Evolutionary conservation across 2,797 vertebrate species (phyloP).

Genomic region (Pantherophis vulpinus): DNA sequence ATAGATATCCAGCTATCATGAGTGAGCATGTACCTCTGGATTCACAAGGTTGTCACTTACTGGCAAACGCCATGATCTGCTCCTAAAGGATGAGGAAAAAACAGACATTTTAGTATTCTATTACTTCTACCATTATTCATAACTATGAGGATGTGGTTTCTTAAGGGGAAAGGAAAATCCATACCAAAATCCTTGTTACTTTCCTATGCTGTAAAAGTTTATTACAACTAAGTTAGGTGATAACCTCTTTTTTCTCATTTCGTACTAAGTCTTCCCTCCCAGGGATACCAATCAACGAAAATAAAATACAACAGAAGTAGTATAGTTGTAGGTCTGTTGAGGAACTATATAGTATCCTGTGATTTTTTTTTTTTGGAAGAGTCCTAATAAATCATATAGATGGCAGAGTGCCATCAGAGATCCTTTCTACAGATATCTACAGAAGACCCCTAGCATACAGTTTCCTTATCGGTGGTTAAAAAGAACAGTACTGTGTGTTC

Average conservation of each 20-base stretch:
- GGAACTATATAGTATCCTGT: not conserved
- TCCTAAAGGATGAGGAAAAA: slow-evolving; percentile 77
- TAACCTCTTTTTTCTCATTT: not conserved
- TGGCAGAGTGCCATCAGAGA: not conserved
- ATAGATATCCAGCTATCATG: not conserved
- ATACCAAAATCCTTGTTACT: not conserved
- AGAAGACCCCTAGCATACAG: not conserved
- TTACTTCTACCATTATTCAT: not conserved
- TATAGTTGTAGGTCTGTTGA: not conserved
- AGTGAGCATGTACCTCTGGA: slow-evolving; percentile 11
- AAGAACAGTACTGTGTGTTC: not conserved
- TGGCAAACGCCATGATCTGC: slow-evolving; percentile 92
- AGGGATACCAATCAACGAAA: not conserved
- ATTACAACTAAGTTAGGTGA: not conserved
- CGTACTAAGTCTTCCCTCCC: not conserved
- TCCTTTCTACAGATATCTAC: not conserved
- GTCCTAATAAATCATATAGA: not conserved
- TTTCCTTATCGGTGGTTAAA: not conserved
- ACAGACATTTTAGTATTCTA: not conserved
- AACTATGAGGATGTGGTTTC: not conserved
- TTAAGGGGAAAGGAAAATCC: not conserved
- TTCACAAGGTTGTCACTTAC: slow-evolving; percentile 76
- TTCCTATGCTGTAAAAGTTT: not conserved
- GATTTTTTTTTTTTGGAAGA: not conserved
- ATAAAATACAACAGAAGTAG: not conserved